Evolutionary conservation across 2,888 invertebrate species (phyloP).

Genomic region (Brenthis hecate): DNA sequence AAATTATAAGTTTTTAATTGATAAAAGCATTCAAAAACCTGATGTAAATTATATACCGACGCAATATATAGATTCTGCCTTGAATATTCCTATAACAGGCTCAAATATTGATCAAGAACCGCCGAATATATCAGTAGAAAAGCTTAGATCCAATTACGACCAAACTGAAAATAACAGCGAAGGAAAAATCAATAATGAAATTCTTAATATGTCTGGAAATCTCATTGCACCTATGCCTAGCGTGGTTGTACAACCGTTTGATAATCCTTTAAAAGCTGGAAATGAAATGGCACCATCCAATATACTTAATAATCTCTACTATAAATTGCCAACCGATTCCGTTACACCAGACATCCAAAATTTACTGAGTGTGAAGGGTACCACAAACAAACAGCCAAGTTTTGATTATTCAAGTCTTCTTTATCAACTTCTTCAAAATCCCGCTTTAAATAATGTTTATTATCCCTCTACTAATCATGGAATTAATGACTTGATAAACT

Average conservation of each 20-base stretch:
- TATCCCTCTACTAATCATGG: background rate
- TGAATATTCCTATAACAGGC: constrained; percentile 4
- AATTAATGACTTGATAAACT: background rate
- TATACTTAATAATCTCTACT: no score
- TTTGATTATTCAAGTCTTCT: no score
- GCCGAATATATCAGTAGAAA: constrained; percentile 9
- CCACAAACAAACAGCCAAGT: background rate
- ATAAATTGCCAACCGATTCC: background rate
- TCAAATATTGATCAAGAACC: constrained; percentile 9
- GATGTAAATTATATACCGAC: background rate
- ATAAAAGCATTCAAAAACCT: background rate
- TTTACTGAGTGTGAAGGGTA: background rate
- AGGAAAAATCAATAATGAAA: background rate
- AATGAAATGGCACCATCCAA: no score
- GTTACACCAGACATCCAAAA: background rate
- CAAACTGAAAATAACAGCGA: background rate
- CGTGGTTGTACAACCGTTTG: no score
- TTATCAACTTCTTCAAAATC: no score
- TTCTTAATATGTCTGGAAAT: background rate
- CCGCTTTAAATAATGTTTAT: no score
- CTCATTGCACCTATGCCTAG: background rate
- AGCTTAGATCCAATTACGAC: background rate
- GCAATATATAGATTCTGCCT: constrained; percentile 8
- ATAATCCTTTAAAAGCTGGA: no score
- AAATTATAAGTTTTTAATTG: background rate